Evolutionary conservation across 1,140 invertebrate species (phyloP).

Genomic region (Tenebrio molitor): DNA sequence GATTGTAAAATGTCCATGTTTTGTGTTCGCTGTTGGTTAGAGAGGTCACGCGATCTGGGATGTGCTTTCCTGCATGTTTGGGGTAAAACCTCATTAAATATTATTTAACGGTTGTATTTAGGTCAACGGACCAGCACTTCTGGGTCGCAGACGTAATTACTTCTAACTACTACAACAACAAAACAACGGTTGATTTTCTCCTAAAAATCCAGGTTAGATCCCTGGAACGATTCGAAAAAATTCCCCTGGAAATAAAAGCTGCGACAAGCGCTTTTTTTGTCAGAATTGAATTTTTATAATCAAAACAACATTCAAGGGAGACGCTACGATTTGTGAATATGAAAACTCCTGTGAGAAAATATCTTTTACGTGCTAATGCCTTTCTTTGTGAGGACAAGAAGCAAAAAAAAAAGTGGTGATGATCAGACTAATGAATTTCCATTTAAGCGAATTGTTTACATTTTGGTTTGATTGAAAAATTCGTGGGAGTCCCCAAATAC

Average conservation of each 20-base stretch:
- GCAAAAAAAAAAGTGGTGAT: too few species aligned
- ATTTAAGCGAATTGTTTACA: too few species aligned
- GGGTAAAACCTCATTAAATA: constrained; percentile 37
- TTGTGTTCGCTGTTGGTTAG: not conserved
- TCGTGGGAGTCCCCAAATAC: too few species aligned
- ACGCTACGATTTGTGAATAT: too few species aligned
- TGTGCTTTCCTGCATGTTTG: constrained; percentile 1
- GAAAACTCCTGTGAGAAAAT: too few species aligned
- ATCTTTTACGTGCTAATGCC: not conserved
- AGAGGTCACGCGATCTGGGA: constrained; percentile 12
- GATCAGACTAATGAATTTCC: too few species aligned
- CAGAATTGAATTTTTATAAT: constrained; percentile 21
- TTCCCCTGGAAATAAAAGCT: not conserved
- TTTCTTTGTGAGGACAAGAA: not conserved
- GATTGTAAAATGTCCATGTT: constrained; percentile 7
- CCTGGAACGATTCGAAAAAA: not conserved
- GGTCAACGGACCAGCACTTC: constrained; percentile 22
- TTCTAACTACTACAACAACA: not conserved
- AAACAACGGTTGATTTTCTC: constrained; percentile 1
- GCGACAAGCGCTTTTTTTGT: not conserved
- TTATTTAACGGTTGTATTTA: constrained; percentile 35
- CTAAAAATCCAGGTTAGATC: not conserved
- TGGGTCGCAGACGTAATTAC: constrained; percentile 11
- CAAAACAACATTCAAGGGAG: not conserved
- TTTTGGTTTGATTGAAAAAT: too few species aligned